Evolutionary conservation across 2,113 vertebrate genomes (phyloP), one percentile per base, ranked within the genome.

Genomic region (Lepus europaeus): DNA sequence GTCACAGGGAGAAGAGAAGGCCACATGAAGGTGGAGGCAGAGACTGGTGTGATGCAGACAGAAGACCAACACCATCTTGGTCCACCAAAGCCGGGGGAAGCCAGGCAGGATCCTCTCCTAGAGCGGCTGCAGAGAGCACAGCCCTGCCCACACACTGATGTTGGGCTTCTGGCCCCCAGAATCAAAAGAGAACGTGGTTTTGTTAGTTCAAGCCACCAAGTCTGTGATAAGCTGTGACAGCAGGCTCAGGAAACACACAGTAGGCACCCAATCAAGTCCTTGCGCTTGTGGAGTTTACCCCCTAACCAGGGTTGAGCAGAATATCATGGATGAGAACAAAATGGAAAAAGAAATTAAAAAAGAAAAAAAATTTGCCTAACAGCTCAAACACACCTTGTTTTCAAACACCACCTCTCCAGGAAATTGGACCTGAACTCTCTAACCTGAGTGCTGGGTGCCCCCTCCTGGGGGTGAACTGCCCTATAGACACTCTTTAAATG

Each of bases 1-100:
- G 39, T 39, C 6, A 25, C 1, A 33, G 56, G 23, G 76, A 39
- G n/a, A 36, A 33, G 49, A 82, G 23, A 66, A 49, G 39, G 63
- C 10, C 17, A 6, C 19, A 2, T 9, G 53, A 83, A 27, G 56
- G 17, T 6, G 12, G 51, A 29, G 12, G 77, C 39, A 66, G 76
- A 49, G 61, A 33, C 0, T 1, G 10, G 6, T 33, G 16, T 5
- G 4, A 61, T 0, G 6, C 12, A 70, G 53, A 29, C 45, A 73
- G 1, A 70, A 64, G 73, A 11, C 90, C 23, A 17, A 14, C 27
- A n/a, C 61, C 1, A 8, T 8, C 2, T 0, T 49, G 56, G 3
- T 25, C 49, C 56, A 20, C 14, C 2, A 14, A 59, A 45, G 22
- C 31, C 17, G 9, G 1, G 27, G 27, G 27, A 63, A 64, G 16